Conservation (phyloP, 1,140 invertebrate genomes). For the Zophobas atratus region DNA sequence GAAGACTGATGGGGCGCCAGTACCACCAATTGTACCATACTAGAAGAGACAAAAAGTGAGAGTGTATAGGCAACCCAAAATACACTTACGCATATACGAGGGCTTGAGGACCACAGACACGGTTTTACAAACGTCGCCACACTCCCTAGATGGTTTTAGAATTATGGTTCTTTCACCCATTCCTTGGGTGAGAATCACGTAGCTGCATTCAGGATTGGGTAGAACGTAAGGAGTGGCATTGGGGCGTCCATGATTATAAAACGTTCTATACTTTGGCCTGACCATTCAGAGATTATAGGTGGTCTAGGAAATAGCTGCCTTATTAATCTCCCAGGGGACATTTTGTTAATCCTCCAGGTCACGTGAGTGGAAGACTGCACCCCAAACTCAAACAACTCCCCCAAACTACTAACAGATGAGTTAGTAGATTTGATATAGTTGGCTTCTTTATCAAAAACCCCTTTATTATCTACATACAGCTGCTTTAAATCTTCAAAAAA, state of each 20-base stretch:
- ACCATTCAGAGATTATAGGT: slow-evolving; percentile 73
- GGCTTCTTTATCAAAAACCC: slow-evolving; percentile 72
- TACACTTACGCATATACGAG: slow-evolving; percentile 79
- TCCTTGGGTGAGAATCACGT: slow-evolving; percentile 79
- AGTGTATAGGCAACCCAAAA: slow-evolving; percentile 19
- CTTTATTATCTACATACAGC: slow-evolving; percentile 68
- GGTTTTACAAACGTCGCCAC: slow-evolving; percentile 75
- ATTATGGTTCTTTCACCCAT: slow-evolving; percentile 77
- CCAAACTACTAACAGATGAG: slow-evolving; percentile 51
- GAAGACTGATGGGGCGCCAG: slow-evolving; percentile 80
- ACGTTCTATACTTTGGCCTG: slow-evolving; percentile 80
- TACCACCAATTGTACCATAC: slow-evolving; percentile 91
- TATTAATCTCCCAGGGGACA: slow-evolving; percentile 76
- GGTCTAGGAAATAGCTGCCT: slow-evolving; percentile 78
- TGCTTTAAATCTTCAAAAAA: slow-evolving; percentile 67
- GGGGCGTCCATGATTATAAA: slow-evolving; percentile 80
- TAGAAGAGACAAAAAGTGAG: slow-evolving; percentile 69
- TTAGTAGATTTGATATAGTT: slow-evolving; percentile 71
- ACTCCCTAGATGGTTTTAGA: slow-evolving; percentile 79
- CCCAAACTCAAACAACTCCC: slow-evolving; percentile 51
- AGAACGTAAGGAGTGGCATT: slow-evolving; percentile 73
- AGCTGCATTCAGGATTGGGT: slow-evolving; percentile 84
- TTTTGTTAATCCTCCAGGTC: slow-evolving; percentile 80
- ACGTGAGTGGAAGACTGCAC: slow-evolving; percentile 63
- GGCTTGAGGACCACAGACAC: slow-evolving; percentile 76